Base-by-base conservation (phyloP, 2,113 vertebrate genomes). In the Hippocampus mohnikei region DNA sequence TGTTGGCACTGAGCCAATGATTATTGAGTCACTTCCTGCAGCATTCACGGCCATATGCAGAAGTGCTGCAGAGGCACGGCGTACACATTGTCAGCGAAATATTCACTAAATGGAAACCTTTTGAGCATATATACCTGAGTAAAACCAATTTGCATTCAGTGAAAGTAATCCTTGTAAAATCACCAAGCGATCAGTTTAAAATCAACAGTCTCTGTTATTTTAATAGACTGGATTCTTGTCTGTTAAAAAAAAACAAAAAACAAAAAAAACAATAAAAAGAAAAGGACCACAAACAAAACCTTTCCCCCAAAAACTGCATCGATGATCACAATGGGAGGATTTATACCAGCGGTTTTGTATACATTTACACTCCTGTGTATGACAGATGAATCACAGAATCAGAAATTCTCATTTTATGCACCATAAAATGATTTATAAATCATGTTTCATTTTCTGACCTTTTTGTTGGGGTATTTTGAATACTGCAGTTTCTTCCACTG, bases 1-100 rank as follows among this genome's bases (percentile, higher is more conserved):
- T 56, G 12, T 65, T 44, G 63, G 63, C 46, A n/a, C 42, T 46
- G 13, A 46, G 63, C 63, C 63, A 65, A 46, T 20, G 23, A 65
- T 65, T 65, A 65, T 46, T 65, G 63, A 65, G 42, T 65, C 63
- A 65, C 42, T 65, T 55, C 66, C 66, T 67, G 29, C 50, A 55
- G 48, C 29, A 55, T 67, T 40, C 66, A 53, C 21, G 18, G 18
- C 46, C 25, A 53, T 67, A 52, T 52, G 65, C 42, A 29, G 42
- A 12, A 66, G 48, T 59, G 59, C 41, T 40, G 65, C 62, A 66
- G 66, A 71, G 50, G 21, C 44, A 40, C 46, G 56, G 10, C 48
- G 48, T 70, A 20, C 7, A 48, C 53, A 68, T 62, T 66, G 69
- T 40, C 18, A 20, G 5, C 9, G 21, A 56, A 61, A 74, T 56